Conservation (phyloP, 2,113 vertebrate genomes). For the Indri indri region DNA sequence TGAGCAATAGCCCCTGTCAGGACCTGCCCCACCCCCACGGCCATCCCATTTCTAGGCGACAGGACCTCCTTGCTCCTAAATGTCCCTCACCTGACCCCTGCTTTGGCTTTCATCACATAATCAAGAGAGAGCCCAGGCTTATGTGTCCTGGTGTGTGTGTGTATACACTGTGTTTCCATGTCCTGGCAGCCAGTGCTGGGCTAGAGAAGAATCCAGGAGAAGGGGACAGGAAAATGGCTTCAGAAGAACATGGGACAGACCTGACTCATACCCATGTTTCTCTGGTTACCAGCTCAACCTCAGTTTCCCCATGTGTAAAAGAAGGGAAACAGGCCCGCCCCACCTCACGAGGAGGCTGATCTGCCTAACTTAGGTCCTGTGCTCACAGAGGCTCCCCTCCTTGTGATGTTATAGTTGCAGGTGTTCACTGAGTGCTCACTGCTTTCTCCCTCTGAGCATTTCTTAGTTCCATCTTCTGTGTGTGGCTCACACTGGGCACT, state of each 20-base stretch:
- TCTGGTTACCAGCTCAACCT: neutral
- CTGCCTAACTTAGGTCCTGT: neutral
- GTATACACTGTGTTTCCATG: neutral
- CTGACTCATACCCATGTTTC: neutral
- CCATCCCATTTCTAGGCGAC: neutral
- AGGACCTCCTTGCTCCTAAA: neutral
- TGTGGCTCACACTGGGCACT: neutral
- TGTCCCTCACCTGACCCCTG: neutral
- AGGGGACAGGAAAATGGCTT: neutral
- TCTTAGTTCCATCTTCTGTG: fast-evolving
- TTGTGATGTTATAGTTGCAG: neutral
- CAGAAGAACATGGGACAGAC: neutral
- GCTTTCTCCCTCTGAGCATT: neutral
- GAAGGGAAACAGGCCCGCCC: neutral
- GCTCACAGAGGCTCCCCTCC: too few relatives aligned
- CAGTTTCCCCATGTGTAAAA: neutral
- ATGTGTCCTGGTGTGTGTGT: neutral
- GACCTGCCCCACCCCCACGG: too few relatives aligned
- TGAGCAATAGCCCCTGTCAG: neutral
- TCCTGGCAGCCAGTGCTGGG: neutral
- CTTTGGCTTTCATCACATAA: neutral
- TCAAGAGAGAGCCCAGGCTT: neutral
- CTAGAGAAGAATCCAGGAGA: neutral
- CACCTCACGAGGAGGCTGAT: neutral
- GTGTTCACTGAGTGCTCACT: neutral